These are phyloP conservation scores for Teleogryllus occipitalis DNA, from an alignment of 1,140 invertebrate genomes.

Conservation along the genomic window DNA sequence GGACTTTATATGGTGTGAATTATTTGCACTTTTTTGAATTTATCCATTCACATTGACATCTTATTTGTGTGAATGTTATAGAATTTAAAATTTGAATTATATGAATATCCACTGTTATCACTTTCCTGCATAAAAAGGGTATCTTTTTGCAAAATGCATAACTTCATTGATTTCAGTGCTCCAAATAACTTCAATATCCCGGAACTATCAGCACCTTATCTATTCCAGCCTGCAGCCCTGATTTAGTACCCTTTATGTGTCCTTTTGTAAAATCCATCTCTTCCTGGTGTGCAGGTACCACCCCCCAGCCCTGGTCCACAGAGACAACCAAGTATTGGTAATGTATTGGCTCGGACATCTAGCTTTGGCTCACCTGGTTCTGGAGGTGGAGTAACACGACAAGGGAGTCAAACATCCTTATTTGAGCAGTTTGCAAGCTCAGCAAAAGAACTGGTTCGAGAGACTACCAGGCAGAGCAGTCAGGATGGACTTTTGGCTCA, in stretches of 20 bases:
- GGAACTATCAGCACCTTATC: neutral
- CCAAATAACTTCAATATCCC: too few species aligned
- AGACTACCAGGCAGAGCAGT: slow-evolving; percentile 77
- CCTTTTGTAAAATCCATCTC: slow-evolving; percentile 24
- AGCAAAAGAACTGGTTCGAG: slow-evolving; percentile 75
- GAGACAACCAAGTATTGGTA: slow-evolving; percentile 53
- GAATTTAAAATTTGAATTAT: too few species aligned
- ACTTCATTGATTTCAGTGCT: too few species aligned
- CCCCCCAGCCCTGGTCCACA: slow-evolving; percentile 42
- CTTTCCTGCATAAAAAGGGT: too few species aligned
- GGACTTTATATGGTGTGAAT: too few species aligned
- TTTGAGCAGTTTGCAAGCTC: slow-evolving; percentile 78
- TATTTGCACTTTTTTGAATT: too few species aligned
- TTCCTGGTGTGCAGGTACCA: slow-evolving; percentile 21
- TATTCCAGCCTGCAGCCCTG: neutral
- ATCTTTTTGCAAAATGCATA: too few species aligned
- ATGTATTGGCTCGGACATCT: slow-evolving; percentile 50
- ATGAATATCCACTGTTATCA: too few species aligned
- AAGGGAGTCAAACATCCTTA: slow-evolving; percentile 69
- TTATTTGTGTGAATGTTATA: too few species aligned
- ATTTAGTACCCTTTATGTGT: too few species aligned
- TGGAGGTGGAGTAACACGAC: slow-evolving; percentile 46
- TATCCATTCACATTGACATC: too few species aligned
- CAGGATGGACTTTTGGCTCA: slow-evolving; percentile 82
- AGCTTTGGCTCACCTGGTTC: slow-evolving; percentile 39